A percentile compares a stretch with the other conserved stretches of the same genome.
These are phyloP conservation scores for Aphis craccivora DNA, from an alignment of 1,140 invertebrate genomes.

Conservation along the genomic window DNA sequence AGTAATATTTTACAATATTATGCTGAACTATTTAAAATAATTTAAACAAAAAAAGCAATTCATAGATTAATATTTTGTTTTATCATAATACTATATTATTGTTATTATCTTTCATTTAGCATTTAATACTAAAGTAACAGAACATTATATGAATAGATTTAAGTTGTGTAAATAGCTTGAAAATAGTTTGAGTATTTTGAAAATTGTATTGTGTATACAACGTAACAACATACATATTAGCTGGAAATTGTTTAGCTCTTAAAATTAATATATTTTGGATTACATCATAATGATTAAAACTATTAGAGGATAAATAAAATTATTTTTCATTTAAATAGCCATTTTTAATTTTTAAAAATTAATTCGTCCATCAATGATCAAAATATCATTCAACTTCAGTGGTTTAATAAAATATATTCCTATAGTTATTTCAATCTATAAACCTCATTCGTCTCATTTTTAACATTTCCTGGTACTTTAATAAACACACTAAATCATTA, in stretches of 20 bases:
- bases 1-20: not conserved
- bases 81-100: not conserved
- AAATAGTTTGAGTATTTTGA: not conserved
- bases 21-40: too few species aligned
- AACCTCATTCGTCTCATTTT: not conserved
- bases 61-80: not conserved
- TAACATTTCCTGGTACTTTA: not conserved
- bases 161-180: not conserved
- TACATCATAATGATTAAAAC: not conserved
- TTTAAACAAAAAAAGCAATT: too few species aligned
- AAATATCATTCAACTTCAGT: not conserved
- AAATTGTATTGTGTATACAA: not conserved
- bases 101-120: not conserved
- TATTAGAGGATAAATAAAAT: not conserved
- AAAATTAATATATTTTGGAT: not conserved
- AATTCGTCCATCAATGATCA: not conserved
- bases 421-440: not conserved
- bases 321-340: not conserved
- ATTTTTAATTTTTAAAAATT: not conserved
- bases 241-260: not conserved
- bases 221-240: not conserved
- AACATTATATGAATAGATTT: not conserved
- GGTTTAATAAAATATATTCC: not conserved
- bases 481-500: not conserved
- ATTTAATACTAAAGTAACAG: not conserved